Evolutionary conservation across 2,113 vertebrate genomes (phyloP).

Genomic region (Percopsis transmontana): DNA sequence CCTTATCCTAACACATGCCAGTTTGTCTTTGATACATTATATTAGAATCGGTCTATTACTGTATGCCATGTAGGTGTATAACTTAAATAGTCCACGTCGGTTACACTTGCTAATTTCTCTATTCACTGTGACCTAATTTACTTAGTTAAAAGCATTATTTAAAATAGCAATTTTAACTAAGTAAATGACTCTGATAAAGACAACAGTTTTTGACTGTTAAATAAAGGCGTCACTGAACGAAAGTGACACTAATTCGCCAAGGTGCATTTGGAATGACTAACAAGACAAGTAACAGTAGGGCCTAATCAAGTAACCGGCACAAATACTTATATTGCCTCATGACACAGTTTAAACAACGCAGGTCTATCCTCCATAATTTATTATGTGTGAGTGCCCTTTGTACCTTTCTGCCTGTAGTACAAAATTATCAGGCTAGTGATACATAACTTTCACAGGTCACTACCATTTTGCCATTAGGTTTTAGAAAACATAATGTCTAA

Average conservation of each 20-base stretch:
- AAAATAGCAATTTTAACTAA: slow-evolving; percentile 12
- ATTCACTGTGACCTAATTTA: no score
- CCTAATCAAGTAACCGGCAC: neutral
- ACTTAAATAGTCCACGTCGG: no score
- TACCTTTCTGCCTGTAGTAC: neutral
- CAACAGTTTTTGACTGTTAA: neutral
- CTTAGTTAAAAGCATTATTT: no score
- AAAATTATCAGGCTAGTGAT: no score
- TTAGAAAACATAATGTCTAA: no score
- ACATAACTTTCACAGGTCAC: no score
- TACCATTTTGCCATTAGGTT: no score
- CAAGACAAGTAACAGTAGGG: neutral
- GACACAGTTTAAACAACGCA: slow-evolving; percentile 13
- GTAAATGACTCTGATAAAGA: slow-evolving; percentile 31
- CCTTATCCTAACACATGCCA: neutral
- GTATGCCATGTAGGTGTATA: no score
- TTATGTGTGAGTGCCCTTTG: slow-evolving; percentile 31
- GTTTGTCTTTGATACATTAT: no score
- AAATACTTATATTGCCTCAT: slow-evolving; percentile 5
- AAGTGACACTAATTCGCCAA: slow-evolving; percentile 19
- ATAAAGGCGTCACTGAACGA: neutral
- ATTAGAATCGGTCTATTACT: no score
- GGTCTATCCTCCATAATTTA: slow-evolving; percentile 11
- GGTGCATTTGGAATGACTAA: neutral
- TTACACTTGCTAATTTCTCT: no score